Conservation (phyloP, 2,113 vertebrate genomes). For the Psilopsiagon aymara region DNA sequence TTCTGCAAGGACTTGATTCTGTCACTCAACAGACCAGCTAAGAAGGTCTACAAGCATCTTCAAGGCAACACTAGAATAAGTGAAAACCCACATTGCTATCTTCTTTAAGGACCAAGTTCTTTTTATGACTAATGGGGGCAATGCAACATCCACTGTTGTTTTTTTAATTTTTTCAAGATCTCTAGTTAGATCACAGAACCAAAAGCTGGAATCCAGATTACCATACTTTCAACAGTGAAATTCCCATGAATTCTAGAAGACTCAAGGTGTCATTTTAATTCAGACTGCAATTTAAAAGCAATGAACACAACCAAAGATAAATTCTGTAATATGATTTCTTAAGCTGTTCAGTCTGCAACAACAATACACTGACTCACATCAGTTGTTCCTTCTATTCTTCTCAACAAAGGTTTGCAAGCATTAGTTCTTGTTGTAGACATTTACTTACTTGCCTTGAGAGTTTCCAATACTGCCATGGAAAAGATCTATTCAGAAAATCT, state of each 20-base stretch:
- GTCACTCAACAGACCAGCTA: neutral
- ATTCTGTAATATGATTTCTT: neutral
- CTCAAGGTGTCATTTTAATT: neutral
- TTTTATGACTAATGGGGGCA: neutral
- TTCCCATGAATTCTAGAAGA: neutral
- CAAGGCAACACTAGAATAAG: neutral
- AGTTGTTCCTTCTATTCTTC: neutral
- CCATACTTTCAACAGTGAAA: neutral
- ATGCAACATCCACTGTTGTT: neutral
- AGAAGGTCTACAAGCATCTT: neutral
- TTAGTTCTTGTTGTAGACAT: neutral
- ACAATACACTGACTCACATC: neutral
- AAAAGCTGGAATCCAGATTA: neutral
- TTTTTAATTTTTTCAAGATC: neutral
- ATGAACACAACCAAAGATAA: neutral
- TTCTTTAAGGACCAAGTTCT: neutral
- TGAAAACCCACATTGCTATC: accelerated
- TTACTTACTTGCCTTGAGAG: neutral
- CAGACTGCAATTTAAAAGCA: neutral
- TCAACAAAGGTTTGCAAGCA: neutral
- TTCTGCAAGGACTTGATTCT: neutral
- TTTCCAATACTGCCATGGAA: neutral
- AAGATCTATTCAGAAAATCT: neutral
- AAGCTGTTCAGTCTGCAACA: neutral
- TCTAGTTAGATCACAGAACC: neutral